phyloP scores from a whole-genome alignment of 2,797 vertebrate genomes.

The Diplodus puntazzo region DNA sequence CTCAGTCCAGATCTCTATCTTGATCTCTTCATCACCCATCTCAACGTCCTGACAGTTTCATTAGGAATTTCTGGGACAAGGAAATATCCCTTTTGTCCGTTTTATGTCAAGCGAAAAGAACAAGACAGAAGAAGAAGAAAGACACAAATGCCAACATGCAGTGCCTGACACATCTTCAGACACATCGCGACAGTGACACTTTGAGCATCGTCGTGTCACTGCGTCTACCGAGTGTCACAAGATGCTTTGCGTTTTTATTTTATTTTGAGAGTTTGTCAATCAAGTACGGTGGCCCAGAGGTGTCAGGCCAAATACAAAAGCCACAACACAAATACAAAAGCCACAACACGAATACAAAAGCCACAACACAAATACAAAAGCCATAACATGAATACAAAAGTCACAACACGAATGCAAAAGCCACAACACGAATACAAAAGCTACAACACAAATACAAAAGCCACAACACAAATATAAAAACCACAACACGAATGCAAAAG shows the following conservation, averaged over 20 bases:
- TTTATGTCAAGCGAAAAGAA: constrained; percentile 3
- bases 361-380: no score
- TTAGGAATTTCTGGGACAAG: background rate
- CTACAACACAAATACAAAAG: no score
- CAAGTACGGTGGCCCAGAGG: no score
- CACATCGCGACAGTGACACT: background rate
- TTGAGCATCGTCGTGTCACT: constrained; percentile 11
- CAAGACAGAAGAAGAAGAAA: no score
- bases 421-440: no score
- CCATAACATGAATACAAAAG: no score
- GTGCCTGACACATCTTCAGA: background rate
- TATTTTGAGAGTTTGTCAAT: background rate
- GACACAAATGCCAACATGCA: background rate
- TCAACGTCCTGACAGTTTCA: background rate
- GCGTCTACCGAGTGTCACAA: background rate
- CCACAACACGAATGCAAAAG: no score
- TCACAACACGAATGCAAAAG: no score
- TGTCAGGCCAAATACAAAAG: no score
- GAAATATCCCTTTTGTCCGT: background rate
- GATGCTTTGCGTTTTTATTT: background rate
- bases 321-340: no score
- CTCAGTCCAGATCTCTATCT: background rate
- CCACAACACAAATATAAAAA: no score
- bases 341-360: no score
- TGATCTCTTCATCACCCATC: background rate